These are phyloP conservation scores for Eupithecia abbreviata DNA, from an alignment of 2,888 invertebrate species.

Conservation along the genomic window DNA sequence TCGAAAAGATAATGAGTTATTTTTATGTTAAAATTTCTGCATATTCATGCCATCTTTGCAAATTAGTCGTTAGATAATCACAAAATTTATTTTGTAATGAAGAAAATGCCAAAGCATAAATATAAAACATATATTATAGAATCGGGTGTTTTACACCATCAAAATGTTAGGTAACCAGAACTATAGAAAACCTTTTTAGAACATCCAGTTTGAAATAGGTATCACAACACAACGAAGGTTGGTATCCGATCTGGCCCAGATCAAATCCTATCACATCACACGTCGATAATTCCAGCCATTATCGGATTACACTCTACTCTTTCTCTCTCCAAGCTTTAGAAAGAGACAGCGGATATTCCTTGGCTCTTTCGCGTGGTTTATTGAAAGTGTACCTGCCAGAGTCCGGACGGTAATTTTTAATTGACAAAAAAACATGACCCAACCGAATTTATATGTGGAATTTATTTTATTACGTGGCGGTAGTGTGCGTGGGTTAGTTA, in stretches of 20 bases:
- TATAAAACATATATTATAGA: background rate
- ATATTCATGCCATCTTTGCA: background rate
- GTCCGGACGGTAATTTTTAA: constrained; percentile 74
- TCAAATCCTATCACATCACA: constrained; percentile 44
- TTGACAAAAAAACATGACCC: constrained; percentile 80
- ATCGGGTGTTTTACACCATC: no score
- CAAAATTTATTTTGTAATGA: background rate
- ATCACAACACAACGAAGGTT: constrained; percentile 9
- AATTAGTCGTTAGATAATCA: background rate
- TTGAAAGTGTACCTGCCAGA: constrained; percentile 69
- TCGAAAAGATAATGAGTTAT: background rate
- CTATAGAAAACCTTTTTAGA: constrained; percentile 1
- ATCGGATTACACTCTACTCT: constrained; percentile 40
- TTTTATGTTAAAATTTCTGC: background rate
- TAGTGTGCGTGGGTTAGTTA: constrained; percentile 65
- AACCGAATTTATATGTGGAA: constrained; percentile 75
- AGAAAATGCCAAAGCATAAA: background rate
- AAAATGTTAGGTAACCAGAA: background rate
- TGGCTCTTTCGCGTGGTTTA: constrained; percentile 44
- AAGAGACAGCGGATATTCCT: constrained; percentile 31
- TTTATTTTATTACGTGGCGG: constrained; percentile 76
- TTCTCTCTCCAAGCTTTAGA: constrained; percentile 41
- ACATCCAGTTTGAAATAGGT: constrained; percentile 25
- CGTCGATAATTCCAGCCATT: constrained; percentile 43
- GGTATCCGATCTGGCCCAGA: constrained; percentile 31